A percentile compares a stretch with the other conserved stretches of the same genome.
These are phyloP conservation scores for Euzetes globulus DNA, from an alignment of 2,888 invertebrate species.

Conservation along the genomic window DNA sequence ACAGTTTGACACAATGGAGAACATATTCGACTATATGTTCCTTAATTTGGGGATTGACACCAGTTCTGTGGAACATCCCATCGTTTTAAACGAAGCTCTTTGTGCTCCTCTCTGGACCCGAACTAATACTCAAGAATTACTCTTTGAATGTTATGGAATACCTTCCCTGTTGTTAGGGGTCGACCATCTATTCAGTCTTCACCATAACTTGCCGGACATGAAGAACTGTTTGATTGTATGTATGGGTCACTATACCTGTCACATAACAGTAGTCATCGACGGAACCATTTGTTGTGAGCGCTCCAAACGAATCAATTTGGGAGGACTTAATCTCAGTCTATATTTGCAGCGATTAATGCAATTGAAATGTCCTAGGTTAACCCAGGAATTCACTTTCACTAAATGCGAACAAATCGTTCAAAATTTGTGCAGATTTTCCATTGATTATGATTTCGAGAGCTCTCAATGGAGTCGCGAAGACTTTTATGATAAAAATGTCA, in stretches of 20 bases:
- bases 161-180: slow-evolving; percentile 10
- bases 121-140: neutral
- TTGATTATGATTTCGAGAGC: slow-evolving; percentile 2
- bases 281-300: neutral
- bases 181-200: slow-evolving; percentile 9
- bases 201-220: slow-evolving; percentile 3
- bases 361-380: neutral
- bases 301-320: neutral
- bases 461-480: neutral
- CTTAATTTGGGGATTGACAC: neutral
- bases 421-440: neutral
- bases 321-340: slow-evolving; percentile 7
- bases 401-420: slow-evolving; percentile 21
- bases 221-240: slow-evolving; percentile 5
- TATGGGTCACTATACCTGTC: slow-evolving; percentile 16
- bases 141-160: slow-evolving; percentile 23
- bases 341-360: slow-evolving; percentile 22
- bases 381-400: slow-evolving; percentile 5
- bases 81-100: slow-evolving; percentile 2
- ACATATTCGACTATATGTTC: slow-evolving; percentile 11
- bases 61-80: neutral
- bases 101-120: slow-evolving; percentile 9
- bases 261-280: neutral
- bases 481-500: neutral
- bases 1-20: slow-evolving; percentile 3